Evolutionary conservation across 2,888 invertebrate genomes (phyloP), one percentile per base, ranked within the genome.

Genomic region (Nemapogon koenigi): DNA sequence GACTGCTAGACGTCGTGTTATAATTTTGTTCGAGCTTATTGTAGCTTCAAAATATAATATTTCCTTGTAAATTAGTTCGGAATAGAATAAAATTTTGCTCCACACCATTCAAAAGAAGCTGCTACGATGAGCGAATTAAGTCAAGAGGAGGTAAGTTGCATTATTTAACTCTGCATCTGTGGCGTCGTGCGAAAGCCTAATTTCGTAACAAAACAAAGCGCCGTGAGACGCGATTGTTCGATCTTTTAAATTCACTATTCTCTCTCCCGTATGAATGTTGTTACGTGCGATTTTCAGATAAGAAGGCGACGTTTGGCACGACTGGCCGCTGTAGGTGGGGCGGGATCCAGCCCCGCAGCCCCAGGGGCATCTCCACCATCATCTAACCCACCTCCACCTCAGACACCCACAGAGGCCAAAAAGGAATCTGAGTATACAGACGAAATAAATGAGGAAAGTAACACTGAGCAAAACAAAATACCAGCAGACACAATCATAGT

Each of bases 101-200:
- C 44, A 49, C 53, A 48, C 49, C 47, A 45, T 46, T 50, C 47
- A 53, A 50, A 49, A 50, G 46, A 46, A 52, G 53, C 52, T 47
- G n/a, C n/a, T n/a, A 66, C 48, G 49, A 91, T 91, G 90, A 90
- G 90, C 78, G 92, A 93, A 83, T 81, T 93, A 53, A 90, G 88
- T 62, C 91, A 90, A 68, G 93, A 93, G 76, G 93, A 93, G 88
- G 93, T 90, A 79, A 85, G 86, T 80, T 46, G 53, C 57, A 54
- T 59, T 62, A 59, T 62, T 65, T 64, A 63, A 62, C 66, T 60
- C 60, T 67, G 64, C 66, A 59, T 59, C 58, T 61, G 62, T 63
- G 62, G 59, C 55, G 57, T 69, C 62, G 61, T 67, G 64, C 72
- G 68, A 69, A 69, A 70, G 60, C 76, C 72, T 72, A 75, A 76